These are phyloP conservation scores for Psephotus haematonotus DNA, from an alignment of 2,113 vertebrate species.

Conservation along the genomic window DNA sequence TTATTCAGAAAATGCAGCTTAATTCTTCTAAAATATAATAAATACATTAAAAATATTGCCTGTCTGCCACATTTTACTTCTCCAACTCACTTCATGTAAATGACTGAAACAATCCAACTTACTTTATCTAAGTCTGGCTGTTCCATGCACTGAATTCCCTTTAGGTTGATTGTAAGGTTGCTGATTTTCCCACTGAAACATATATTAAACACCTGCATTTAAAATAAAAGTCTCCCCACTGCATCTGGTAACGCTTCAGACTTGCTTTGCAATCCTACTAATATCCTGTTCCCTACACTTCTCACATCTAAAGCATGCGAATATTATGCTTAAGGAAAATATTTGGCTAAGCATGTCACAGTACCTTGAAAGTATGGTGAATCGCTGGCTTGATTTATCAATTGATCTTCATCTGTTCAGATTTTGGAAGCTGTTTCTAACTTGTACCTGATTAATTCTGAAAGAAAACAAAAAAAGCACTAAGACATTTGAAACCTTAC, in stretches of 20 bases:
- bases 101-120: background rate
- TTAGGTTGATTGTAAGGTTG: background rate
- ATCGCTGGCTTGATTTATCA: conserved; percentile 65
- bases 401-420: conserved; percentile 75
- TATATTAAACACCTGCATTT: conserved; percentile 17
- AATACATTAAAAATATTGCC: background rate
- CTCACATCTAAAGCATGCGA: conserved; percentile 27
- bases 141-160: background rate
- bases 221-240: background rate
- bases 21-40: background rate
- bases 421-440: conserved; percentile 62
- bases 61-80: background rate
- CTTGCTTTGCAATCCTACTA: conserved; percentile 1
- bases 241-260: conserved; percentile 49
- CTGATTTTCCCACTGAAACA: conserved; percentile 19
- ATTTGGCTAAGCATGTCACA: conserved; percentile 39
- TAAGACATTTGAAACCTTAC: conserved; percentile 3
- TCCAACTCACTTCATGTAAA: background rate
- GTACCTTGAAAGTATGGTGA: conserved; percentile 72
- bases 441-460: conserved; percentile 70
- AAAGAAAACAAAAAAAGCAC: conserved; percentile 38
- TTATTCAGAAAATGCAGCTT: background rate
- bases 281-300: conserved; percentile 32
- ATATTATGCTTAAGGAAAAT: conserved; percentile 34
- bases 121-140: background rate